Base-by-base conservation (phyloP, 2,797 vertebrate species). In the Cheirogaleus major region DNA sequence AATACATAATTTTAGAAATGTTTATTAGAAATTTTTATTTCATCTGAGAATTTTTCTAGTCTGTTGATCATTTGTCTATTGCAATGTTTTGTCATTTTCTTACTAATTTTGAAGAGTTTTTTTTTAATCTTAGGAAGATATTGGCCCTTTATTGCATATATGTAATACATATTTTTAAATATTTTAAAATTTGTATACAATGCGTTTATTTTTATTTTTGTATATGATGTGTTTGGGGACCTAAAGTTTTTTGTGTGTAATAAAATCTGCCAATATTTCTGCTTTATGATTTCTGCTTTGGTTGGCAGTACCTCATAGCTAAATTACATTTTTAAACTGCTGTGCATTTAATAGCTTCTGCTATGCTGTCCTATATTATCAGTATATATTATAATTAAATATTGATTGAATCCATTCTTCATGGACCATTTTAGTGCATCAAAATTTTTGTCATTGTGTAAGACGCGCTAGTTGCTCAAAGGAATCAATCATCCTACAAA, bases 201-300 rank as follows among this genome's bases (percentile, higher is more conserved):
- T 79, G 76, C 38, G 45, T 52, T 84, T 45, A 15, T 2, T 70
- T 93, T 87, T 80, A 65, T 75, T 92, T 93, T 91, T 57, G 32
- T 63, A 67, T 18, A 61, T 7, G 22, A 32, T 81, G 3, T 79
- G 73, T 38, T 48, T 90, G 18, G 30, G 65, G 50, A 82, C 76
- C 17, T 30, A 27, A 55, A 43, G 32, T 38, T 69, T 57, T 38
- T 45, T 41, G 43, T 45, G 11, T 76, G 63, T 30, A 43, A 73
- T 38, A 57, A 81, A 67, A 67, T 32, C 70, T 81, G 59, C 67
- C 20, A 7, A 32, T n/a, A 59, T 93, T 91, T 89, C 9, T 75
- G 69, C 94, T 80, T 52, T 73, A n/a, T 61, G 80, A 20, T 67
- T 87, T 90, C 93, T 55, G 85, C 61, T 78, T 82, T 48, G 48